phyloP scores from a whole-genome alignment of 2,888 invertebrate genomes.

The Sylvicola fuscatus region DNA sequence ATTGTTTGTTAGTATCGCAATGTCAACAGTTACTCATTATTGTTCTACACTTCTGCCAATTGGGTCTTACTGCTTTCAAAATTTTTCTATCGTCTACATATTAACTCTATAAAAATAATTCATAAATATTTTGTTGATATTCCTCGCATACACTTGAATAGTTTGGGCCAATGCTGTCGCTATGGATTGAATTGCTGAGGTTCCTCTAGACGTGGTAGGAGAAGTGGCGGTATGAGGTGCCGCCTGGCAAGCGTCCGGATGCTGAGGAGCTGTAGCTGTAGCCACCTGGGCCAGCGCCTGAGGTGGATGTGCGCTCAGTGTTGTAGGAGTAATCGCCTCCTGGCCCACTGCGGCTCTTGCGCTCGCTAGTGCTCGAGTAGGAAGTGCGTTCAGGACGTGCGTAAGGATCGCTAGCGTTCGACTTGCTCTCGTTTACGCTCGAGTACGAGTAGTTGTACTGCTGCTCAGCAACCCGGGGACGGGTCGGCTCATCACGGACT shows the following conservation, averaged over 20 bases:
- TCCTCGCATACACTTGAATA: too few species aligned
- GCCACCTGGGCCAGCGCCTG: conserved; percentile 56
- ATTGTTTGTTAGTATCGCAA: too few species aligned
- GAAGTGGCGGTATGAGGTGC: conserved; percentile 66
- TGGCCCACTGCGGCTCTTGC: conserved; percentile 43
- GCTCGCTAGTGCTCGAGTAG: conserved; percentile 48
- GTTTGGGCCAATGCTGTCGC: too few species aligned
- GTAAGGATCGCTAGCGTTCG: conserved; percentile 31
- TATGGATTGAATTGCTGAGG: too few species aligned
- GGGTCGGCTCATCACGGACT: conserved; percentile 54
- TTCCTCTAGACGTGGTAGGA: conserved; percentile 60
- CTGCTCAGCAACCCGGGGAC: conserved; percentile 49
- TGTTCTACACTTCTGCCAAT: too few species aligned
- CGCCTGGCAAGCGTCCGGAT: conserved; percentile 63
- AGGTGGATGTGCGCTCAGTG: conserved; percentile 50
- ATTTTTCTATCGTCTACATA: too few species aligned
- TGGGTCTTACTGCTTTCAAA: too few species aligned
- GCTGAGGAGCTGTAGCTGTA: conserved; percentile 65
- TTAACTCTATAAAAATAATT: too few species aligned
- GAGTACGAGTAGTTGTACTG: conserved; percentile 62
- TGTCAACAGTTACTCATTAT: too few species aligned
- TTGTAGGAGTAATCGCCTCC: conserved; percentile 53
- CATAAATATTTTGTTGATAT: too few species aligned
- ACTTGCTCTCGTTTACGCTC: conserved; percentile 29
- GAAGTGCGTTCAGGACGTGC: conserved; percentile 40